phyloP scores from a whole-genome alignment of 1,140 invertebrate genomes.

The Andrena cerasifolii region DNA sequence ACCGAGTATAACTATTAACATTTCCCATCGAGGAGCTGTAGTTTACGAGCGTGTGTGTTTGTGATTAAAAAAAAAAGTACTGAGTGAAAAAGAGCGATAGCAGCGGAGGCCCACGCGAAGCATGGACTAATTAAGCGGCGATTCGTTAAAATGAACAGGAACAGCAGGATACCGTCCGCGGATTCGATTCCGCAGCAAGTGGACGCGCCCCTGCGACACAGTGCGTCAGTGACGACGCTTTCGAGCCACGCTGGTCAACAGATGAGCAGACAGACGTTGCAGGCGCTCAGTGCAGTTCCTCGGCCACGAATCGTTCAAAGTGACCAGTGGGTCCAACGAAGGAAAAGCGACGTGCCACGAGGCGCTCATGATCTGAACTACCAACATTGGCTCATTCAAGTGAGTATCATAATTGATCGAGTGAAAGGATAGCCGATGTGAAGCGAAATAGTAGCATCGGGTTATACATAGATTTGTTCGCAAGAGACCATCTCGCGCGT shows the following conservation, averaged over 20 bases:
- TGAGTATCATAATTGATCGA: constrained; percentile 68
- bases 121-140: too few relatives aligned
- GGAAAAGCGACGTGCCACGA: constrained; percentile 85
- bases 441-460: too few relatives aligned
- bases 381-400: constrained; percentile 94
- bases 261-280: constrained; percentile 89
- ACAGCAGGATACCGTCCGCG: constrained; percentile 85
- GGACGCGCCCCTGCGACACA: constrained; percentile 82
- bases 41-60: too few relatives aligned
- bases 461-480: too few relatives aligned
- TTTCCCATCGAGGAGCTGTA: too few relatives aligned
- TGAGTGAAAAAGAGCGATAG: too few relatives aligned
- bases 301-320: constrained; percentile 87
- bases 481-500: not conserved
- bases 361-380: constrained; percentile 86
- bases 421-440: not conserved
- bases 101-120: not conserved
- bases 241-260: constrained; percentile 83
- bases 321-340: constrained; percentile 87
- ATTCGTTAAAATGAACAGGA: constrained; percentile 76
- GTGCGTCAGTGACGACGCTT: constrained; percentile 74
- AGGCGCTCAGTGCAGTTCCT: constrained; percentile 90
- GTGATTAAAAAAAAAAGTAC: too few relatives aligned
- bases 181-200: constrained; percentile 82
- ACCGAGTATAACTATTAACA: too few relatives aligned